Evolutionary conservation across 2,113 vertebrate genomes (phyloP), one percentile per base, ranked within the genome.

Genomic region (Pachyramphus minor): DNA sequence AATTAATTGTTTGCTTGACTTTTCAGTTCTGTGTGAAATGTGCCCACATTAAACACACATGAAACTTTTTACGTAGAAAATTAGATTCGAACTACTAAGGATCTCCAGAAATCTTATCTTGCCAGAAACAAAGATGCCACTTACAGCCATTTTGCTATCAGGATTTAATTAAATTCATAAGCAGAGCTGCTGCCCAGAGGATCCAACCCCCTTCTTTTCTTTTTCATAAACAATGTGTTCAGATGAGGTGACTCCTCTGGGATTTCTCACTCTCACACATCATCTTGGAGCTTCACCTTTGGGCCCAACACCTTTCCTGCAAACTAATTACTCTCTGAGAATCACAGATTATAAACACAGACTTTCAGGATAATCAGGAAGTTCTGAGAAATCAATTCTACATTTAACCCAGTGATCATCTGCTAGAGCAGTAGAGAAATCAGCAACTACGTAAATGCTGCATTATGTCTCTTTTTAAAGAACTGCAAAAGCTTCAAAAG

Each of bases 401-500:
- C 41, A 33, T 89, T 81, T 59, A 35, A 27, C 12, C 20, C 50
- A 49, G 60, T 2, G 28, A 87, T 49, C 71, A 33, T 91, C 83
- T 80, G 72, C 80, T 64, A 71, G 25, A 83, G 68, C 55, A 63
- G 74, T 13, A 55, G 39, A 76, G 74, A 84, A 92, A 91, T 60
- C 59, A 77, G 74, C 64, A 67, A 83, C 52, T 67, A 73, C 45
- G 35, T 21, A 56, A 94, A 90, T 67, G 75, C 62, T 93, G 89
- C 82, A 79, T 93, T 96, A 96, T 37, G 87, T 30, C 56, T 77
- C 31, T 75, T 76, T 91, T 52, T 35, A 69, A 79, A 89, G 67
- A 95, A 67, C 86, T 83, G 79, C 75, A 91, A 87, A 92, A 88
- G 60, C 74, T 92, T 76, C 84, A 52, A 24, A 93, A 84, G 64